Conservation (phyloP, 2,113 vertebrate species). For the Mesembrinibis cayennensis region DNA sequence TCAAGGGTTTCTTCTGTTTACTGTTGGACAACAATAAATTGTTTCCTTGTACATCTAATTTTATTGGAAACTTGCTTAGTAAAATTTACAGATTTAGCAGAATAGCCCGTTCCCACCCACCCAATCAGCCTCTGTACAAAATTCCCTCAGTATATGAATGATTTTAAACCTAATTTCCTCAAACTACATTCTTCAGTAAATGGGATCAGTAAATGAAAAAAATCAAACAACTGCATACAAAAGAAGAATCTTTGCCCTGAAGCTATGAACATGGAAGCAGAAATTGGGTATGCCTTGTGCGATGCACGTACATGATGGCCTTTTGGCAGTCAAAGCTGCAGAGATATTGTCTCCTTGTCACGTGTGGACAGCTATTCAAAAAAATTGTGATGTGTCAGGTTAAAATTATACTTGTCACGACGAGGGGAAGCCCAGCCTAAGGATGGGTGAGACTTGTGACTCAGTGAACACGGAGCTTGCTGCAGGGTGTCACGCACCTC, state of each 20-base stretch:
- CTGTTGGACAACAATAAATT: background rate
- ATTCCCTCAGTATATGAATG: background rate
- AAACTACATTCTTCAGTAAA: background rate
- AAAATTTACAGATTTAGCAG: background rate
- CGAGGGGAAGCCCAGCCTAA: background rate
- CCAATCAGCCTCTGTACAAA: background rate
- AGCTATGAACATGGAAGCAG: background rate
- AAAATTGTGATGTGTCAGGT: background rate
- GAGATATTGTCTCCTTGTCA: background rate
- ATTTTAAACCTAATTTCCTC: background rate
- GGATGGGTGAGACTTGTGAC: background rate
- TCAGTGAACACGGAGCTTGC: rapidly evolving
- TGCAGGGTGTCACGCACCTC: background rate
- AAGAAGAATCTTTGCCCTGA: background rate
- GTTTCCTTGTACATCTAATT: background rate
- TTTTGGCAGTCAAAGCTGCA: background rate
- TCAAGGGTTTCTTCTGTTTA: background rate
- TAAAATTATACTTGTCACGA: background rate
- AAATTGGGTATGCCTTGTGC: background rate
- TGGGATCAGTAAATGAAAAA: background rate
- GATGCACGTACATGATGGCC: background rate
- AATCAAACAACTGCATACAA: background rate
- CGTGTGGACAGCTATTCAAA: background rate
- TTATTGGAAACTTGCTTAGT: background rate
- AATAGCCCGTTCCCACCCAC: background rate